Conservation (phyloP, 1,140 invertebrate genomes). For the Drosophila hydei region DNA sequence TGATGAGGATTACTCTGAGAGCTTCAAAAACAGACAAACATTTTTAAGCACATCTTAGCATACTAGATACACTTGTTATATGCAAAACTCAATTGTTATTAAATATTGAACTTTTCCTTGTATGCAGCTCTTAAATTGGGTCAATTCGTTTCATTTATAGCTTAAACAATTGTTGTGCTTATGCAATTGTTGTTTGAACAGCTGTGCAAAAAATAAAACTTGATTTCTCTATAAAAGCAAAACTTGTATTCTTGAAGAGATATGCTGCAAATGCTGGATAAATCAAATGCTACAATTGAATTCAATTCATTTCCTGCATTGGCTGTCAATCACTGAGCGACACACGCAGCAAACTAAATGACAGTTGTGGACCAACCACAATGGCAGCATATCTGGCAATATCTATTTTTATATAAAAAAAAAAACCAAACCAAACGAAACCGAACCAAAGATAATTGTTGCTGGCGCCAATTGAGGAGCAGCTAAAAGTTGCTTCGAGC, state of each 20-base stretch:
- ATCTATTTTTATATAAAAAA: conserved; percentile 65
- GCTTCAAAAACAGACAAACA: no score
- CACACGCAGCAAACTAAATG: conserved; percentile 45
- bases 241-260: conserved; percentile 33
- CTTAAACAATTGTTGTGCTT: conserved; percentile 19
- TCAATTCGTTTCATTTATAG: conserved; percentile 4
- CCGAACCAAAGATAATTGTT: conserved; percentile 48
- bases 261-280: conserved; percentile 13
- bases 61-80: no score
- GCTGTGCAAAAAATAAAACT: conserved; percentile 17
- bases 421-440: conserved; percentile 12
- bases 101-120: no score
- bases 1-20: no score
- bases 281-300: conserved; percentile 20
- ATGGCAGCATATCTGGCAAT: conserved; percentile 25
- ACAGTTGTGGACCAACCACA: conserved; percentile 67
- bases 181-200: conserved; percentile 28
- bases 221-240: conserved; percentile 24
- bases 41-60: no score
- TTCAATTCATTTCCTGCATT: conserved; percentile 46
- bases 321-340: conserved; percentile 26
- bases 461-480: conserved; percentile 54
- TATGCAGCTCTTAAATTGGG: conserved; percentile 20
- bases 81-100: no score
- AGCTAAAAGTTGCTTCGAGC: conserved; percentile 5